phyloP scores from a whole-genome alignment of 2,113 vertebrate species.

The Glaucomys volans region DNA sequence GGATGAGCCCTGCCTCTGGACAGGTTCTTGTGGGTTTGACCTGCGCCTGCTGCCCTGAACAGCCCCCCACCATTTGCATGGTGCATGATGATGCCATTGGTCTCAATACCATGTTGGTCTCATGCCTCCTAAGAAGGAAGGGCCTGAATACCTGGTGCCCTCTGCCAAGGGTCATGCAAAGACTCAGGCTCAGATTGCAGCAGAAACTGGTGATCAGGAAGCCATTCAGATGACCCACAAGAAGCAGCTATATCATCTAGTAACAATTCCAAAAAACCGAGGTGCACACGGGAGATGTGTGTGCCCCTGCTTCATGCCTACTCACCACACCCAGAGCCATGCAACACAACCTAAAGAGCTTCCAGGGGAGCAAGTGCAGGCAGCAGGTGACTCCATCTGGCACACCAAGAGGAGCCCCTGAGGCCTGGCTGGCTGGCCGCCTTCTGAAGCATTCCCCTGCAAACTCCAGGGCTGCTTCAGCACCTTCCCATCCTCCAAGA shows the following conservation, averaged over 20 bases:
- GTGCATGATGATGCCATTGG: neutral
- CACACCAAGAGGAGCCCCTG: neutral
- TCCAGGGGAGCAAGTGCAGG: neutral
- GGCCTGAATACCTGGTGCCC: rapidly evolving
- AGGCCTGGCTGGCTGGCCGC: neutral
- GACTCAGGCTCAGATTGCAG: neutral
- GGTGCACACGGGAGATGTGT: neutral
- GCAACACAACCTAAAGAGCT: neutral
- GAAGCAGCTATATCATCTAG: neutral
- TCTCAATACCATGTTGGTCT: neutral
- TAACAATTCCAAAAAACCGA: neutral
- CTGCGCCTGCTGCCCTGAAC: neutral
- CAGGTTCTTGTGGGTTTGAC: neutral
- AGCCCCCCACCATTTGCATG: neutral
- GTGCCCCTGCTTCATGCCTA: too few relatives aligned
- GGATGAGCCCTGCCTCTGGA: neutral
- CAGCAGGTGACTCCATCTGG: neutral
- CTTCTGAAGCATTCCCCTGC: neutral
- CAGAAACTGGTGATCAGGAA: neutral
- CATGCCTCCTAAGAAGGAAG: too few relatives aligned
- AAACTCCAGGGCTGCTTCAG: neutral
- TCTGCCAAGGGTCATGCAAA: neutral
- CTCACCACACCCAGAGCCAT: neutral
- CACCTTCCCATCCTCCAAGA: neutral
- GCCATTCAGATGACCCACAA: neutral